Percentiles rank a stretch among this genome's conserved stretches.
Evolutionary conservation across 2,888 invertebrate genomes (phyloP).

Genomic region (Exocentrus adspersus): DNA sequence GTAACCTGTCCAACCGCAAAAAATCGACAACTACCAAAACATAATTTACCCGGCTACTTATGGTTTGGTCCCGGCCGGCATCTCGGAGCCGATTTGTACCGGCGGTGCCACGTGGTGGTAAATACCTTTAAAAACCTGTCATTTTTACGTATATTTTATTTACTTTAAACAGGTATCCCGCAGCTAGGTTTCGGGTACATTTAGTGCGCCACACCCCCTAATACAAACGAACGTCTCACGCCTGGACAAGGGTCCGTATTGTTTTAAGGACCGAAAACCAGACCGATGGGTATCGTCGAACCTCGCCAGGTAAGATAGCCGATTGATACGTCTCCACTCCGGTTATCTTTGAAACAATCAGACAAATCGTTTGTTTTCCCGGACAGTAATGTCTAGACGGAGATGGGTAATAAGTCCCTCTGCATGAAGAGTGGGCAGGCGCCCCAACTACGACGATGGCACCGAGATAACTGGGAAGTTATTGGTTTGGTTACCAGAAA

Average conservation of each 20-base stretch:
- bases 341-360: conserved; percentile 45
- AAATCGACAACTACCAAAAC: conserved; percentile 26
- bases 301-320: conserved; percentile 44
- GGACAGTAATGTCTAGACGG: conserved; percentile 50
- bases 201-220: conserved; percentile 31
- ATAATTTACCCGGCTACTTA: conserved; percentile 30
- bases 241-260: conserved; percentile 38
- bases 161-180: conserved; percentile 43
- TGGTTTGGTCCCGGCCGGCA: conserved; percentile 14
- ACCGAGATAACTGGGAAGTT: not conserved
- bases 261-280: conserved; percentile 36
- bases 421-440: conserved; percentile 37
- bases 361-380: conserved; percentile 52
- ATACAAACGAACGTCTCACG: conserved; percentile 33
- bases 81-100: conserved; percentile 17
- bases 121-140: conserved; percentile 36
- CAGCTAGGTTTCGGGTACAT: conserved; percentile 30
- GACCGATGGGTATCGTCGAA: conserved; percentile 23
- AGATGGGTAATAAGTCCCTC: conserved; percentile 35
- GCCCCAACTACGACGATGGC: conserved; percentile 26
- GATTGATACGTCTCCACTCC: conserved; percentile 52
- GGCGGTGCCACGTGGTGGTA: conserved; percentile 33
- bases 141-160: conserved; percentile 45
- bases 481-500: not conserved
- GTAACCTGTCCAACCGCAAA: conserved; percentile 21